A percentile compares a stretch with the other conserved stretches of the same genome.
These are phyloP conservation scores for Nothocercus julius DNA, from an alignment of 2,113 vertebrate species.

Conservation along the genomic window DNA sequence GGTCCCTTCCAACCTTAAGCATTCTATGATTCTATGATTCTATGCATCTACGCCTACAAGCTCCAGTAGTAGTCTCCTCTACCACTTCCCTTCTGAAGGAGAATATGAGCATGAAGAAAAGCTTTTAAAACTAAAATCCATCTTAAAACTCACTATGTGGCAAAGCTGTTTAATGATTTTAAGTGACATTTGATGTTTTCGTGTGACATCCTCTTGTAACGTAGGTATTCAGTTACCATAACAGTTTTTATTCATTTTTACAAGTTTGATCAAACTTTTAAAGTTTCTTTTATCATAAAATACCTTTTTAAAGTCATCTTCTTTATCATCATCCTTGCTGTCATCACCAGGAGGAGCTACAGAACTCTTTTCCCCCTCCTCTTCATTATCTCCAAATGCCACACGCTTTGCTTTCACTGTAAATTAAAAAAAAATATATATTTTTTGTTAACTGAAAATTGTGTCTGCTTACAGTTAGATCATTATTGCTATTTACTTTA, in stretches of 20 bases:
- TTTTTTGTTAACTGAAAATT: neutral
- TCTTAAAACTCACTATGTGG: neutral
- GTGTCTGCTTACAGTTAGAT: neutral
- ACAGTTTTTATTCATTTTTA: neutral
- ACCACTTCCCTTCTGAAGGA: neutral
- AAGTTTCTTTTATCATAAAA: neutral
- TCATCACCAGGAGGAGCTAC: conserved; percentile 2
- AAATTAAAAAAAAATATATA: neutral
- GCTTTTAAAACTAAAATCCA: neutral
- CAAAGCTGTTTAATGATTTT: neutral
- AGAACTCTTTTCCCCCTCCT: neutral
- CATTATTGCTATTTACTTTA: neutral
- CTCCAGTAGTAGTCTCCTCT: neutral
- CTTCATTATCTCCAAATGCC: conserved; percentile 57
- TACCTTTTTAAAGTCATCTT: conserved; percentile 85
- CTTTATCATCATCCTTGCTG: conserved; percentile 60
- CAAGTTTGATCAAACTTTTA: neutral
- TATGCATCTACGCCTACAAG: neutral
- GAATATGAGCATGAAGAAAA: neutral
- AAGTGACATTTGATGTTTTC: neutral
- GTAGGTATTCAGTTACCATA: neutral
- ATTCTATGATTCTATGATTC: too few species aligned
- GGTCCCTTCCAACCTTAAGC: too few species aligned
- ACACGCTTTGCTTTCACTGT: conserved; percentile 62
- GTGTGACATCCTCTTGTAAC: neutral